Percentiles rank a stretch among this genome's conserved stretches.
phyloP scores from a whole-genome alignment of 2,888 invertebrate species.

The Chloroclystis v-ata region DNA sequence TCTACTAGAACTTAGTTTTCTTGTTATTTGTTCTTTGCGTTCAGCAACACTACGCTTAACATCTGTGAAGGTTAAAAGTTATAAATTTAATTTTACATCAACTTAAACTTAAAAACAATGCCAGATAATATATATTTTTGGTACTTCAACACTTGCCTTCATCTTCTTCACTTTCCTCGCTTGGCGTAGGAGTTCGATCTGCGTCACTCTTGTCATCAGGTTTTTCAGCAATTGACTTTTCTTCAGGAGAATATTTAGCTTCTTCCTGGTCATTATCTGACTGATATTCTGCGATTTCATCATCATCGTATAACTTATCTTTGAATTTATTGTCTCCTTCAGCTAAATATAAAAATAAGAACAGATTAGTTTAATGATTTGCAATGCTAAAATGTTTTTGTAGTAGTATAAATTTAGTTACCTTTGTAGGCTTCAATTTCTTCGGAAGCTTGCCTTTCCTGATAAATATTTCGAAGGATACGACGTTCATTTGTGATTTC shows the following conservation, averaged over 20 bases:
- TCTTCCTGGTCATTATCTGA: slow-evolving; percentile 79
- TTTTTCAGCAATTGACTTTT: slow-evolving; percentile 72
- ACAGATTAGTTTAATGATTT: not conserved
- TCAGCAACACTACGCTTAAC: slow-evolving; percentile 86
- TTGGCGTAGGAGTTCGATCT: slow-evolving; percentile 69
- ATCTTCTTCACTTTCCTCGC: slow-evolving; percentile 76
- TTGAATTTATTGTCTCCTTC: slow-evolving; percentile 74
- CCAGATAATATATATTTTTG: not conserved
- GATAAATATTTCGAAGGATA: slow-evolving; percentile 74
- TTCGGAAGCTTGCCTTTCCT: slow-evolving; percentile 73
- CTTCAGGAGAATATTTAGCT: slow-evolving; percentile 88
- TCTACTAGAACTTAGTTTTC: slow-evolving; percentile 83
- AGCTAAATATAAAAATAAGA: slow-evolving; percentile 41
- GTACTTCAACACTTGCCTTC: slow-evolving; percentile 50
- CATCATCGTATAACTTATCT: slow-evolving; percentile 61
- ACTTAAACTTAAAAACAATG: too few relatives aligned
- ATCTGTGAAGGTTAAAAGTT: slow-evolving; percentile 39
- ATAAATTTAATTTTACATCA: too few relatives aligned
- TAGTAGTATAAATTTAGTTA: slow-evolving; percentile 19
- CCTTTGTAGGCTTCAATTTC: slow-evolving; percentile 76
- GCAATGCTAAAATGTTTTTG: too few relatives aligned
- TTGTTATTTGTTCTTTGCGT: slow-evolving; percentile 85
- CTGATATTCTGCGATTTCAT: slow-evolving; percentile 55
- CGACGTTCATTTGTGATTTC: slow-evolving; percentile 76
- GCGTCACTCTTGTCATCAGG: slow-evolving; percentile 82